Evolutionary conservation across 2,888 invertebrate species (phyloP).

Genomic region (Sepioteuthis lessoniana): DNA sequence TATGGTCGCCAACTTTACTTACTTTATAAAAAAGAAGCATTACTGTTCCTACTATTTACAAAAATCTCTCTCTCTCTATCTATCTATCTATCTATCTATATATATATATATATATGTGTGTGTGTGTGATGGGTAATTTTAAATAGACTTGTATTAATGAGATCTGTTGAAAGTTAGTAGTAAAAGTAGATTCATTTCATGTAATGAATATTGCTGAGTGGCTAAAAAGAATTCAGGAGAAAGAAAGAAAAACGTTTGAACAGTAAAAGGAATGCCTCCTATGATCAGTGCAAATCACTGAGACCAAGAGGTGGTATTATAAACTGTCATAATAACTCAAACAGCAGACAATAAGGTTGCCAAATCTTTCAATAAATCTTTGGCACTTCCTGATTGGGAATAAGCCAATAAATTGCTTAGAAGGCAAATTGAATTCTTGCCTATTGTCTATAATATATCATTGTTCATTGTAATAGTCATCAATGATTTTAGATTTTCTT

Average conservation of each 20-base stretch:
- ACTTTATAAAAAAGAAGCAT: too few species aligned
- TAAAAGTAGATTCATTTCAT: neutral
- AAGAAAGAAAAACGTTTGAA: neutral
- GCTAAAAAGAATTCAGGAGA: neutral
- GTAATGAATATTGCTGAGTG: neutral
- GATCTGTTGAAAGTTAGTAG: neutral
- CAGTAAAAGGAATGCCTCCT: neutral
- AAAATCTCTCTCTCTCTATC: too few species aligned
- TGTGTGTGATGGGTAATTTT: too few species aligned
- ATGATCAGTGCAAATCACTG: neutral
- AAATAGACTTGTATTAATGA: neutral
- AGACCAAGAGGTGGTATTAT: neutral
- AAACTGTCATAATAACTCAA: neutral
- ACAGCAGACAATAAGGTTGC: neutral
- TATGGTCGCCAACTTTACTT: too few species aligned
- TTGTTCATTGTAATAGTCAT: neutral
- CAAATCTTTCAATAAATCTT: slow-evolving; percentile 6
- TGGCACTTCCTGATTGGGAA: neutral
- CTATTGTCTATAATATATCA: neutral
- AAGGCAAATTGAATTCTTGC: neutral
- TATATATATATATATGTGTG: too few species aligned
- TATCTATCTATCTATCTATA: too few species aligned
- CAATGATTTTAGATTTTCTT: neutral
- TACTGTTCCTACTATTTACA: too few species aligned
- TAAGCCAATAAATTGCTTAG: neutral